Evolutionary conservation across 2,113 vertebrate species (phyloP).

Genomic region (Dicerorhinus sumatrensis): DNA sequence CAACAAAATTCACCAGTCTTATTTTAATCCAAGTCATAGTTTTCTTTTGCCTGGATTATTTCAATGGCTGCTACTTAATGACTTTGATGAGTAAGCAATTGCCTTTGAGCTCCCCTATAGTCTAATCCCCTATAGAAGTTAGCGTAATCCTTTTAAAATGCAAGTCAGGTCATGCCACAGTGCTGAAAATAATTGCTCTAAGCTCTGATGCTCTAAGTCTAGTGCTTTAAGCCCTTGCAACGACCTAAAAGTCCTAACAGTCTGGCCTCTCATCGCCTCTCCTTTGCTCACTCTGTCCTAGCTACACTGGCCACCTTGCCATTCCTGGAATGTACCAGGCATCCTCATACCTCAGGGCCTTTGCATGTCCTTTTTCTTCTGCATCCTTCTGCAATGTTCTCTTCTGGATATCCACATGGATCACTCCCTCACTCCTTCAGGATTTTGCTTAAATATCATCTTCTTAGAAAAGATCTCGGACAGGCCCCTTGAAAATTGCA

Average conservation of each 20-base stretch:
- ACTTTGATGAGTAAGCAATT: conserved; percentile 25
- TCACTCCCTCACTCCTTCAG: background rate
- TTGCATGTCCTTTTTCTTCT: background rate
- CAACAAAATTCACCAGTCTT: background rate
- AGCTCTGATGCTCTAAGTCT: background rate
- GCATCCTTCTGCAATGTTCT: background rate
- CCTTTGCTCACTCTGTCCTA: background rate
- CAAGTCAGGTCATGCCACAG: background rate
- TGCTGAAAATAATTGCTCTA: background rate
- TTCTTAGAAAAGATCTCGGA: background rate
- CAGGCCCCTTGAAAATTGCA: background rate
- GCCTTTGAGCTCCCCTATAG: background rate
- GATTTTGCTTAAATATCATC: background rate
- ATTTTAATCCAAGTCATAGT: background rate
- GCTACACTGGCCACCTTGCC: background rate
- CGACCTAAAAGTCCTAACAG: background rate
- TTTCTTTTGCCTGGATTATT: background rate
- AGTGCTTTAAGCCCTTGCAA: background rate
- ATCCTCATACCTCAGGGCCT: background rate
- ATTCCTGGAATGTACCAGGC: background rate
- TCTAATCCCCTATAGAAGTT: background rate
- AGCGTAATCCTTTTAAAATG: background rate
- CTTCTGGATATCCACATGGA: background rate
- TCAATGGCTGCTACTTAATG: background rate
- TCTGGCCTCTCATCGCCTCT: background rate